Evolutionary conservation across 2,797 vertebrate species (phyloP).

Genomic region (Sebastes reedi): DNA sequence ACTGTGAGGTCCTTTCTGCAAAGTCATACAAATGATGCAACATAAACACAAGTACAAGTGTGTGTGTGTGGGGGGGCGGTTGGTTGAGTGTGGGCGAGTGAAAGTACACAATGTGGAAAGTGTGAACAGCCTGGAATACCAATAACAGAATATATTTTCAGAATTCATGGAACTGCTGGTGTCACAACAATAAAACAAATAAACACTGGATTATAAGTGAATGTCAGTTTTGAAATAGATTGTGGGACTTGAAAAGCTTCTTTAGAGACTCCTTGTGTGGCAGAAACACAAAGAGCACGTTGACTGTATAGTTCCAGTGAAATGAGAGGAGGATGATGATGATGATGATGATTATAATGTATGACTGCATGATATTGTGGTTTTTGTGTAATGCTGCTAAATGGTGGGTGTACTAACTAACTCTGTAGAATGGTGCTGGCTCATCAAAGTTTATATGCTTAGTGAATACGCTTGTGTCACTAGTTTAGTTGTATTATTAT

Average conservation of each 20-base stretch:
- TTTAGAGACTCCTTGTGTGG: conserved; percentile 36
- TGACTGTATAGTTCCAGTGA: conserved; percentile 19
- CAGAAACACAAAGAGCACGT: neutral
- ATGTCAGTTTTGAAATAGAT: neutral
- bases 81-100: conserved; percentile 12
- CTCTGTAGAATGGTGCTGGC: neutral
- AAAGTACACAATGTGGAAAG: conserved; percentile 46
- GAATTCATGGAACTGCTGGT: conserved; percentile 20
- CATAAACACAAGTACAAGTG: conserved; percentile 43
- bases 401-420: conserved; percentile 22
- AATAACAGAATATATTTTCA: conserved; percentile 43
- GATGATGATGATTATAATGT: conserved; percentile 12
- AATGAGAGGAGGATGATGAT: conserved; percentile 33
- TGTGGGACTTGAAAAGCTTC: neutral
- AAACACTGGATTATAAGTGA: conserved; percentile 23
- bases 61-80: conserved; percentile 15
- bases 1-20: conserved; percentile 16
- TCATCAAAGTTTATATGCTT: conserved; percentile 10
- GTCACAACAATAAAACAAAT: conserved; percentile 39
- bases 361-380: conserved; percentile 33
- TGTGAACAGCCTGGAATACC: conserved; percentile 20
- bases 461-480: neutral
- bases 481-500: neutral
- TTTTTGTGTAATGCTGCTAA: conserved; percentile 29
- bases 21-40: conserved; percentile 37